phyloP scores from a whole-genome alignment of 92 coral and sea anemone species.

The Phenganax stokvisi region DNA sequence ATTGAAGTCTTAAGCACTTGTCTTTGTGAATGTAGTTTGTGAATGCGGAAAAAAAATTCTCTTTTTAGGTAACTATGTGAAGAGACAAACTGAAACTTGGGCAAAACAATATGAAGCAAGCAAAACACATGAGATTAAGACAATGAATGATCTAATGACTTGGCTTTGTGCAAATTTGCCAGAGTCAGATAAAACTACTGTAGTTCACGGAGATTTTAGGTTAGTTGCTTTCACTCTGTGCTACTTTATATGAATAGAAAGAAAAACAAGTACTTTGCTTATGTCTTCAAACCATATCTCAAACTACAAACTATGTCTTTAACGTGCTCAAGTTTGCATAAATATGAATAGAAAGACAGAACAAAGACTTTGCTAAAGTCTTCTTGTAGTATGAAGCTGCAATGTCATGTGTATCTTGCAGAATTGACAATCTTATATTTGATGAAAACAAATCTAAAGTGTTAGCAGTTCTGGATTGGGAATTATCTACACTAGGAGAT shows the following conservation, averaged over 20 bases:
- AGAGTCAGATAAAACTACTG: slow-evolving; percentile 68
- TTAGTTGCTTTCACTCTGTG: slow-evolving; percentile 18
- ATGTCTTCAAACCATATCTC: not conserved
- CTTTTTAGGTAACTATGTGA: slow-evolving; percentile 66
- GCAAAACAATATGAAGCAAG: slow-evolving; percentile 90
- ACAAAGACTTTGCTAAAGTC: not conserved
- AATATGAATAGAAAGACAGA: no score
- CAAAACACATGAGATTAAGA: slow-evolving; percentile 79
- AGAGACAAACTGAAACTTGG: slow-evolving; percentile 86
- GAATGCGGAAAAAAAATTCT: not conserved
- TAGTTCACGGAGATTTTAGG: slow-evolving; percentile 96
- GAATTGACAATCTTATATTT: slow-evolving; percentile 83
- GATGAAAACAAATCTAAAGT: slow-evolving; percentile 81
- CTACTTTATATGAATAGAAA: not conserved
- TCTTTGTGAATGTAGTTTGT: not conserved
- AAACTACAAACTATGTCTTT: no score
- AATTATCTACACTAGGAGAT: slow-evolving; percentile 87
- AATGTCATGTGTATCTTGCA: slow-evolving; percentile 19
- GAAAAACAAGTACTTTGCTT: not conserved
- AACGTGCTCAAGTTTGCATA: not conserved
- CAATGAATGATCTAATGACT: slow-evolving; percentile 67
- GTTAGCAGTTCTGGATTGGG: slow-evolving; percentile 92
- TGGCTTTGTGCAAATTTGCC: slow-evolving; percentile 73
- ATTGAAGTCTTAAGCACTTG: not conserved
- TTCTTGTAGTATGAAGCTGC: not conserved